These are phyloP conservation scores for Parauchenoglanis ngamensis DNA, from an alignment of 2,797 vertebrate species.

Conservation along the genomic window DNA sequence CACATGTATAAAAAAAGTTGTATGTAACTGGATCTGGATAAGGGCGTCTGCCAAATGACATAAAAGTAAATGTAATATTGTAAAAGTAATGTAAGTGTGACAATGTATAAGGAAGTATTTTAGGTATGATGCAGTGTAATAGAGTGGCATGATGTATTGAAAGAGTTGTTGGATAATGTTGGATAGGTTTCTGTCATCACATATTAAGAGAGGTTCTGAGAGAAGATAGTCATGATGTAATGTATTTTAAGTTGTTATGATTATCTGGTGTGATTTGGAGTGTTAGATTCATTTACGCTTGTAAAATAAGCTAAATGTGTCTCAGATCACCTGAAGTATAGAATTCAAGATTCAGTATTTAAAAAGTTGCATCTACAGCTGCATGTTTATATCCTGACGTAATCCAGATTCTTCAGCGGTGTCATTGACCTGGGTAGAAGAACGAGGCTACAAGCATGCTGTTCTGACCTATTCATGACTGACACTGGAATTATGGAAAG, in stretches of 20 bases:
- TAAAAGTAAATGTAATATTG: too few species aligned
- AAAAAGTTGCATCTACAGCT: neutral
- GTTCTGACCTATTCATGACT: constrained; percentile 78
- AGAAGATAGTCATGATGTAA: neutral
- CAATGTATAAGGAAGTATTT: neutral
- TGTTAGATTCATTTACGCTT: too few species aligned
- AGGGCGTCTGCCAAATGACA: too few species aligned
- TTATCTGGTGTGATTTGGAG: neutral
- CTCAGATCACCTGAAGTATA: neutral
- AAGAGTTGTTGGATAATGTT: neutral
- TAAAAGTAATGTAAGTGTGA: neutral
- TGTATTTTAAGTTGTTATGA: neutral
- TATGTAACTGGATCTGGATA: too few species aligned
- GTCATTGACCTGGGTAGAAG: neutral
- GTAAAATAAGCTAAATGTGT: neutral
- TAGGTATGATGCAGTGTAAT: neutral
- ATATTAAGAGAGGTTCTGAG: neutral
- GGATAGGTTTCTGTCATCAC: neutral
- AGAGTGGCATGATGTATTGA: neutral
- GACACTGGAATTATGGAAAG: constrained; percentile 48
- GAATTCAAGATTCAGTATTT: too few species aligned
- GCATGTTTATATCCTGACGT: neutral
- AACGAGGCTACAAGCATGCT: constrained; percentile 62
- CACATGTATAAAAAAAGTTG: too few species aligned
- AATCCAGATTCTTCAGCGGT: neutral